Evolutionary conservation across 1,140 invertebrate species (phyloP).

Genomic region (Heliconius hewitsoni): DNA sequence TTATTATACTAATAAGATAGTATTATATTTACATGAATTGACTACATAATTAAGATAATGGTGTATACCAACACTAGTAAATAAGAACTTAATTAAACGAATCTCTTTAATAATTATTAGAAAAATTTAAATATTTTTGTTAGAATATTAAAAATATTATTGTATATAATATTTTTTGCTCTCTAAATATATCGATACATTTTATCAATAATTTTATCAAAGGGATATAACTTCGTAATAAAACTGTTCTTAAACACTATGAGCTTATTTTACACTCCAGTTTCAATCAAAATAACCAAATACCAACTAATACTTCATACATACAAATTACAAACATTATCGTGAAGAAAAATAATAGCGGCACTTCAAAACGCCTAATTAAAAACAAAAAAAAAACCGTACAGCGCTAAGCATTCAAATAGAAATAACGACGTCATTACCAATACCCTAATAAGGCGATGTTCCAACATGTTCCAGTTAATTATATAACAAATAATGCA

Average conservation of each 20-base stretch:
- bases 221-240: too few relatives aligned
- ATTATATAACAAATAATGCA: conserved; percentile 54
- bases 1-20: conserved; percentile 10
- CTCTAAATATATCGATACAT: too few relatives aligned
- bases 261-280: neutral
- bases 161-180: too few relatives aligned
- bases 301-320: neutral
- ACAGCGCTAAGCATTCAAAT: conserved; percentile 65
- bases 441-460: conserved; percentile 65
- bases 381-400: conserved; percentile 47
- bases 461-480: conserved; percentile 50
- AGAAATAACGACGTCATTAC: conserved; percentile 72
- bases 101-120: neutral
- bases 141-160: too few relatives aligned
- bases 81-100: neutral
- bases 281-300: neutral
- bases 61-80: neutral
- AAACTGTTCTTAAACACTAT: too few relatives aligned
- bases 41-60: conserved; percentile 5
- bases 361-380: conserved; percentile 50
- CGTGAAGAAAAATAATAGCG: neutral
- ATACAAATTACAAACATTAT: conserved; percentile 10
- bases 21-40: neutral
- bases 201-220: too few relatives aligned
- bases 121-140: neutral